Conservation (phyloP, 2,797 vertebrate species). For the Crocodylus rhombifer region DNA sequence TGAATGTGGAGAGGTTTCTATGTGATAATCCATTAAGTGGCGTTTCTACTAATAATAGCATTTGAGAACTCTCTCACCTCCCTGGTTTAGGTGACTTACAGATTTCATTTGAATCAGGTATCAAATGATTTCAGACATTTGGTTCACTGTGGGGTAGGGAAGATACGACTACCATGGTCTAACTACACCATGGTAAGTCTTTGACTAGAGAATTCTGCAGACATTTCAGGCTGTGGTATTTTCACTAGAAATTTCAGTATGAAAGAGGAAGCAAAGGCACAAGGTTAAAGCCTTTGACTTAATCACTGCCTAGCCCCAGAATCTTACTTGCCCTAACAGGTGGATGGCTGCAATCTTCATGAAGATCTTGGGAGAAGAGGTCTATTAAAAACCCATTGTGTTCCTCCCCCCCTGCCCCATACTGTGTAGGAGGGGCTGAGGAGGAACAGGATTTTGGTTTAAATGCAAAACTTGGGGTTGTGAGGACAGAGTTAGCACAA, state of each 20-base stretch:
- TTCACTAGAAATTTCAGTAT: background rate
- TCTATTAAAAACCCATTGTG: background rate
- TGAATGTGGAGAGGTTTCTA: background rate
- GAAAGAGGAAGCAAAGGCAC: conserved; percentile 46
- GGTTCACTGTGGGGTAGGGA: background rate
- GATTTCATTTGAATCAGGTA: fast-evolving
- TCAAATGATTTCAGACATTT: fast-evolving
- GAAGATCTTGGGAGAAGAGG: background rate
- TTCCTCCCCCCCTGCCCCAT: no score
- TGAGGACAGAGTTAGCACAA: fast-evolving
- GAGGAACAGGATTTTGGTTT: background rate
- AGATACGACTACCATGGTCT: background rate
- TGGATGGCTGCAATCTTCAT: background rate
- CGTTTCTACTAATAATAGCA: background rate
- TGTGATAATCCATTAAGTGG: background rate
- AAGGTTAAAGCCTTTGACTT: background rate
- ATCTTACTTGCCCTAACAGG: background rate
- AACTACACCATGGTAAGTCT: background rate
- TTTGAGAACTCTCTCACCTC: fast-evolving
- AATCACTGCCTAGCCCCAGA: background rate
- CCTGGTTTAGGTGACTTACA: background rate
- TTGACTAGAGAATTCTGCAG: background rate
- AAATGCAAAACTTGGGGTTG: fast-evolving
- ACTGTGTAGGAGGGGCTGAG: background rate
- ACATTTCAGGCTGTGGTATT: background rate